Conservation (phyloP, 2,888 invertebrate species). For the Drosophila fungiperda region DNA sequence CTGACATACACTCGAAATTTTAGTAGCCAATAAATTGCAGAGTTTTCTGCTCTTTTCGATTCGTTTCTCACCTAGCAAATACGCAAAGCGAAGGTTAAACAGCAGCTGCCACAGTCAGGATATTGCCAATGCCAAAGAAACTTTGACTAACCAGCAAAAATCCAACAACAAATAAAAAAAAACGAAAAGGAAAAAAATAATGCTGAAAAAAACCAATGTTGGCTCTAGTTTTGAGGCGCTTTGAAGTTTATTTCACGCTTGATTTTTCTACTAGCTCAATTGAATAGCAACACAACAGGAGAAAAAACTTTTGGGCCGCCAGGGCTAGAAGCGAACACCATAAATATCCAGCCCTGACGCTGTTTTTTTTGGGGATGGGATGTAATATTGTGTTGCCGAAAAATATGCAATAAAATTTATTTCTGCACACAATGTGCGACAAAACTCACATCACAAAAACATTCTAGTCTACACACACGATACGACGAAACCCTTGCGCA, state of each 20-base stretch:
- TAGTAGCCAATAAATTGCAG: slow-evolving; percentile 36
- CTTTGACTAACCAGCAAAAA: slow-evolving; percentile 63
- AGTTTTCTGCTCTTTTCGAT: slow-evolving; percentile 17
- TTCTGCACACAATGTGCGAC: slow-evolving; percentile 46
- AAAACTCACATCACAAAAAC: slow-evolving; percentile 8
- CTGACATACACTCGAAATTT: slow-evolving; percentile 21
- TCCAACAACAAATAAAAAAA: slow-evolving; percentile 17
- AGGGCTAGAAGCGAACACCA: slow-evolving; percentile 3
- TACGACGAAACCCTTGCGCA: slow-evolving; percentile 14
- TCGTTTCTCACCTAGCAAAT: slow-evolving; percentile 26
- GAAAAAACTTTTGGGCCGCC: slow-evolving; percentile 29
- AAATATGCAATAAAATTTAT: slow-evolving; percentile 81
- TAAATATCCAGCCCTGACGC: slow-evolving; percentile 33
- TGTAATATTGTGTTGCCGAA: slow-evolving; percentile 73
- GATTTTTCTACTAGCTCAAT: slow-evolving; percentile 67
- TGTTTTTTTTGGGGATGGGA: slow-evolving; percentile 24
- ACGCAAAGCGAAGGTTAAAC: slow-evolving; percentile 62
- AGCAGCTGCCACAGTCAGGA: slow-evolving; percentile 58
- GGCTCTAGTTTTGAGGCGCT: slow-evolving; percentile 56
- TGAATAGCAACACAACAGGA: slow-evolving; percentile 63
- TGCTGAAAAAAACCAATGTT: slow-evolving; percentile 37
- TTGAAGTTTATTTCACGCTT: slow-evolving; percentile 35
- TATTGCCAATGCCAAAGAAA: slow-evolving; percentile 74
- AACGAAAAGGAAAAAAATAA: slow-evolving; percentile 8
- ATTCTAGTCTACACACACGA: neutral